Conservation (phyloP, 1,140 invertebrate species). For the Sitophilus oryzae region DNA sequence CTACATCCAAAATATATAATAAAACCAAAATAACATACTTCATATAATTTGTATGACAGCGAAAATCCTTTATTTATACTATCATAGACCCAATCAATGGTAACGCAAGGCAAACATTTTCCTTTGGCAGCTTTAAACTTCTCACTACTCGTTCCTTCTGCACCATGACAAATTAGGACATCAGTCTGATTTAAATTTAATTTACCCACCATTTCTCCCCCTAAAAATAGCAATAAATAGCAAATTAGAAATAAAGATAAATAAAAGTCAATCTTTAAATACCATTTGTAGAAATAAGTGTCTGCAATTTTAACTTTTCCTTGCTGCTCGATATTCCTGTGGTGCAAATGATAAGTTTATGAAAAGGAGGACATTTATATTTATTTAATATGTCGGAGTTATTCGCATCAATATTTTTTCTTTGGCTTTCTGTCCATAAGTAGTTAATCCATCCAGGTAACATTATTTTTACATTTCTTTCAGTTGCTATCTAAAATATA, state of each 20-base stretch:
- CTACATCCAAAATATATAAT: too few species aligned
- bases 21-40: constrained; percentile 47
- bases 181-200: constrained; percentile 51
- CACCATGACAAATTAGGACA: constrained; percentile 46
- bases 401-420: constrained; percentile 55
- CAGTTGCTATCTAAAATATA: constrained; percentile 66
- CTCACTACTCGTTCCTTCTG: constrained; percentile 53
- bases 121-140: constrained; percentile 73
- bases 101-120: constrained; percentile 64
- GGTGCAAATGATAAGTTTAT: constrained; percentile 70
- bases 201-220: constrained; percentile 51
- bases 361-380: constrained; percentile 71
- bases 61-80: constrained; percentile 68
- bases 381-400: constrained; percentile 56
- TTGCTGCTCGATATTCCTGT: constrained; percentile 59
- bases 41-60: constrained; percentile 61
- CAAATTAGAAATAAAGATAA: too few species aligned
- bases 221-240: constrained; percentile 1
- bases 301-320: constrained; percentile 65
- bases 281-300: constrained; percentile 67
- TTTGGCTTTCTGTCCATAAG: constrained; percentile 68
- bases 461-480: constrained; percentile 68
- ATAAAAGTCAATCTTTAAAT: not conserved
- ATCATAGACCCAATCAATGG: constrained; percentile 70
- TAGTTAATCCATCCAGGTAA: constrained; percentile 69